Evolutionary conservation across 1,140 invertebrate genomes (phyloP), one percentile per base, ranked within the genome.

Genomic region (Aphis craccivora): DNA sequence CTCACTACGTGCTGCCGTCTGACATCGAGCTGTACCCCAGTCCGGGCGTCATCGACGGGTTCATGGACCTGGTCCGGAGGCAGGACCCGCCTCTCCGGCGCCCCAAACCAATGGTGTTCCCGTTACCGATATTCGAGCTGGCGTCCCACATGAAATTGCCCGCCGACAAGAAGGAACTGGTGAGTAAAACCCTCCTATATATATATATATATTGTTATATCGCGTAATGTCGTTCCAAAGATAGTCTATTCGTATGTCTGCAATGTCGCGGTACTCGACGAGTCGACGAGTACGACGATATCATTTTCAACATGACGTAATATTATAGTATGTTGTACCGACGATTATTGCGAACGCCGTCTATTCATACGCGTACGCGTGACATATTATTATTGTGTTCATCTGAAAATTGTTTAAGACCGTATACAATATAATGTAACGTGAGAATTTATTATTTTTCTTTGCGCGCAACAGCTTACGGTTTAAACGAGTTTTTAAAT

Each of bases 1-100:
- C 98, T 25, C 96, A 98, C 95, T 98, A 97, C 95, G 96, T 99
- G 67, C 96, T 99, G 93, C 97, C 98, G 14, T 98, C 97, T 25
- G 98, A 98, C 95, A 98, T 98, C 94, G 98, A 98, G 95, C 96
- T 98, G 76, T 98, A 98, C 95, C 98, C 98, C 30, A 98, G 97
- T 96, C 97, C 97, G 25, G 96, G 97, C 94, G 95, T 98, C 93
- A 97, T 97, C 37, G 95, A 96, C 14, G 96, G 97, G 94, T 98
- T 98, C 95, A 95, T 98, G 53, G 97, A 97, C 94, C 97, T 98
- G 97, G 97, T 98, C 89, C 96, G 97, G 6, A 96, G 96, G 94
- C 97, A 95, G 55, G 95, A 98, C 94, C 96, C 96, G 43, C 97
- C 97, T 55, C 95, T 98, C 67, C 95, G 96, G 55, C 96, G 96